Conservation (phyloP, 2,888 invertebrate genomes). For the Ophioninae sp. region DNA sequence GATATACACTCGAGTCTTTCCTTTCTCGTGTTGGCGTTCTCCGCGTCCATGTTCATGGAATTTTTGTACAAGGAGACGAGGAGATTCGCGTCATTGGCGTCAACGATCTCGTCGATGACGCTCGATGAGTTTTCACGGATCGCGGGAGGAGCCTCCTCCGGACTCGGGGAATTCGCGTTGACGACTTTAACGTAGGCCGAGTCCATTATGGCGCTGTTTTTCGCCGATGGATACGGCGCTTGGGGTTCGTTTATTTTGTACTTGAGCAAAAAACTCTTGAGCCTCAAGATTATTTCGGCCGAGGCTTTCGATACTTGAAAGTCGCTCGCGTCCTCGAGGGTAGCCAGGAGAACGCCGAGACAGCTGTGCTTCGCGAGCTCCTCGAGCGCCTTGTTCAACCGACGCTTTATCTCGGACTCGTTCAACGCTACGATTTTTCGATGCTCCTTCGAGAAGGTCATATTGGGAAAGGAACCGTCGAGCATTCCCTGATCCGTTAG, state of each 20-base stretch:
- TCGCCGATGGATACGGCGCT: slow-evolving; percentile 65
- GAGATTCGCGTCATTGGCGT: slow-evolving; percentile 85
- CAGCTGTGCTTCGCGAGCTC: slow-evolving; percentile 87
- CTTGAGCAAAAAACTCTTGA: slow-evolving; percentile 82
- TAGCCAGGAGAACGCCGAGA: slow-evolving; percentile 85
- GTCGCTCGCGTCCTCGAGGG: slow-evolving; percentile 87
- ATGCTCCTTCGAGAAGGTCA: slow-evolving; percentile 90
- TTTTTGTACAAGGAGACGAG: slow-evolving; percentile 85
- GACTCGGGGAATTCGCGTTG: slow-evolving; percentile 23
- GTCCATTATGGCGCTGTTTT: slow-evolving; percentile 74
- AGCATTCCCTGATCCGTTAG: slow-evolving; percentile 91
- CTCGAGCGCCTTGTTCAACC: slow-evolving; percentile 86
- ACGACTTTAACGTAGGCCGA: slow-evolving; percentile 69
- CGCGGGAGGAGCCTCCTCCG: slow-evolving; percentile 32
- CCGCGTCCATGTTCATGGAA: slow-evolving; percentile 78
- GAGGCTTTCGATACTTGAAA: slow-evolving; percentile 87
- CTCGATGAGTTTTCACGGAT: slow-evolving; percentile 79
- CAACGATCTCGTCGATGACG: slow-evolving; percentile 86
- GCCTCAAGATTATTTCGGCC: slow-evolving; percentile 82
- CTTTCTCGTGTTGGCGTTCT: slow-evolving; percentile 74
- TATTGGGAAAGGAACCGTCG: slow-evolving; percentile 89
- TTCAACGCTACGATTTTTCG: slow-evolving; percentile 90
- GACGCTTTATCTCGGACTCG: slow-evolving; percentile 85
- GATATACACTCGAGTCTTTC: slow-evolving; percentile 76
- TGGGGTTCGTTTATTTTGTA: slow-evolving; percentile 76